Base-by-base conservation (phyloP, 2,113 vertebrate species). In the Hippotragus niger region DNA sequence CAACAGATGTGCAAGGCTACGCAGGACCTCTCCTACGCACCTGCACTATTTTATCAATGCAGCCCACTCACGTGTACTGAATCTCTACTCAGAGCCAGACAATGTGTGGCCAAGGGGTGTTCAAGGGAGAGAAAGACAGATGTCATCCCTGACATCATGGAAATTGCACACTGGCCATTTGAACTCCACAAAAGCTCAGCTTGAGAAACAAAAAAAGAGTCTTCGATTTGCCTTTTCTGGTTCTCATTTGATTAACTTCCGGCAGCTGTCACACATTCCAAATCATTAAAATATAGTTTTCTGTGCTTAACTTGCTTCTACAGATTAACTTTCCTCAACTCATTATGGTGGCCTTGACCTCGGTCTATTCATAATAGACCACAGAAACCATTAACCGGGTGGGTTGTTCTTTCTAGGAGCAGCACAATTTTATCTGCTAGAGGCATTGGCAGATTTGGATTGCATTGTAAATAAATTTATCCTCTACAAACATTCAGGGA, bases 291-390 rank as follows among this genome's bases (percentile, higher is more conserved):
- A 81, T 94, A 64, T 91, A 91, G 83, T 94, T 98, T 98, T 98
- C 98, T 96, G 86, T 98, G 97, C 97, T 98, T 98, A 98, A 98
- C 98, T 98, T 98, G 91, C 97, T 98, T 98, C 82, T 84, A 55
- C 53, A 90, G 97, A 98, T 98, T 98, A 98, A 98, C 97, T 98
- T 98, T 98, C 91, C 93, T 93, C 97, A 98, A 96, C 96, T 98
- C 98, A 97, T 98, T 98, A 94, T 89, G 78, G 97, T 71, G 98
- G 97, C 97, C 98, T 96, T 96, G 97, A 97, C 94, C 98, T 98
- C 97, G 95, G 98, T 94, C 91, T 97, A 36, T 97, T 98, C 94
- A 97, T 96, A 90, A 98, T 95, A 97, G 50, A 90, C 97, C 52
- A 96, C 58, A 97, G 88, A 92, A 96, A 95, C 67, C 96, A 97